Percentiles rank a stretch among this genome's conserved stretches.
phyloP scores from a whole-genome alignment of 2,888 invertebrate species.

The Agrochola lota region DNA sequence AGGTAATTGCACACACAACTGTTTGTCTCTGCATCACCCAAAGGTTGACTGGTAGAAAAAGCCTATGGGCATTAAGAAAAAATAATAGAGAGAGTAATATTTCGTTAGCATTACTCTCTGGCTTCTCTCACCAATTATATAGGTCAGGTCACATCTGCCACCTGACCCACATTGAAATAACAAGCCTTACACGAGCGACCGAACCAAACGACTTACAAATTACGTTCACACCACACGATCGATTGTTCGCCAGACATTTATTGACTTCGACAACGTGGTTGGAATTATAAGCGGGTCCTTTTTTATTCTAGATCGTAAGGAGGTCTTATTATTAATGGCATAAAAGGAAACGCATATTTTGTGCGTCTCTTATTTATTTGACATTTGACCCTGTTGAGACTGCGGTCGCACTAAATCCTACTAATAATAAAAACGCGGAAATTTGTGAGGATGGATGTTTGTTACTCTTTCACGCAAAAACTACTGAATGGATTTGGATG shows the following conservation, averaged over 20 bases:
- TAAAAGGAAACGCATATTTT: background rate
- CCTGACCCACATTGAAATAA: slow-evolving; percentile 18
- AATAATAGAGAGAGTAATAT: background rate
- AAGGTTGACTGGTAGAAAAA: no score
- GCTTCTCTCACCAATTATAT: background rate
- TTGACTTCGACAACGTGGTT: slow-evolving; percentile 30
- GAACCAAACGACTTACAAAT: slow-evolving; percentile 13
- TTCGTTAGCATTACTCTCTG: background rate
- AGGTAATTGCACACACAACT: no score
- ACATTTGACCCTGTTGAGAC: no score
- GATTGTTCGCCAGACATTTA: slow-evolving; percentile 33
- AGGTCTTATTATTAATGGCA: slow-evolving; percentile 19
- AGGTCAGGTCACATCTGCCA: slow-evolving; percentile 27
- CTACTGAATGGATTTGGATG: no score
- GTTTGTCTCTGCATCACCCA: no score
- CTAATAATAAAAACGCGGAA: no score
- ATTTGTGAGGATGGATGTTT: no score
- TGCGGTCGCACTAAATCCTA: no score
- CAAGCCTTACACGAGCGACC: slow-evolving; percentile 1
- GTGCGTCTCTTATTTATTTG: background rate
- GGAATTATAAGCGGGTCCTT: slow-evolving; percentile 34
- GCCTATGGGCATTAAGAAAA: no score
- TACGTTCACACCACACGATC: slow-evolving; percentile 22
- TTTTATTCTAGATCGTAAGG: background rate
- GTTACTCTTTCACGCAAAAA: no score